Percentiles rank a stretch among this genome's conserved stretches.
phyloP scores from a whole-genome alignment of 1,140 invertebrate species.

The Drosophila nannoptera region DNA sequence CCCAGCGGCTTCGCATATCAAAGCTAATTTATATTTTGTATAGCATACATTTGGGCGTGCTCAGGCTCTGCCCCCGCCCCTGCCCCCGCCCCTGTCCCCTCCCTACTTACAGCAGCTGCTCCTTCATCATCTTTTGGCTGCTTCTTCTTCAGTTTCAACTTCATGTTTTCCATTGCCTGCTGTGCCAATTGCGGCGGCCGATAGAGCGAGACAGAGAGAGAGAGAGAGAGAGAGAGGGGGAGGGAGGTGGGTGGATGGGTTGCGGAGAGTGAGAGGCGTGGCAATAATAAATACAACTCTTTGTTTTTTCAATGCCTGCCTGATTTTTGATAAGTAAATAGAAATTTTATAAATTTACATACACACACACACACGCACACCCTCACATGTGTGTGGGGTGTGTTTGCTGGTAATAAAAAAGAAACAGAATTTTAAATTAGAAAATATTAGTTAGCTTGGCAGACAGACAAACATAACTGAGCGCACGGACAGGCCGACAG shows the following conservation, averaged over 20 bases:
- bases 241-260: neutral
- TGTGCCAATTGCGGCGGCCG: constrained; percentile 16
- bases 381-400: neutral
- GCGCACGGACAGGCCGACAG: constrained; percentile 8
- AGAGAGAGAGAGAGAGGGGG: neutral
- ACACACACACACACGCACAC: neutral
- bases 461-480: constrained; percentile 11
- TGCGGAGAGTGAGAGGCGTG: neutral
- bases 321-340: constrained; percentile 78
- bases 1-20: constrained; percentile 71
- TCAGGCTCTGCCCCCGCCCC: constrained; percentile 11
- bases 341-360: constrained; percentile 75
- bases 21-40: constrained; percentile 76
- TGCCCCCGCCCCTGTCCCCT: constrained; percentile 29
- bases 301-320: constrained; percentile 59
- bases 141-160: constrained; percentile 36
- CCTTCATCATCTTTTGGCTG: constrained; percentile 36
- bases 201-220: no score
- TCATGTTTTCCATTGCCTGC: constrained; percentile 38
- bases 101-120: constrained; percentile 27
- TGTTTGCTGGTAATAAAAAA: constrained; percentile 62
- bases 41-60: constrained; percentile 71
- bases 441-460: constrained; percentile 71
- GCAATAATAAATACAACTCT: constrained; percentile 63
- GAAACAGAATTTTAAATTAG: constrained; percentile 77